These are phyloP conservation scores for Neodon shergylaensis DNA, from an alignment of 2,113 vertebrate genomes.

Conservation along the genomic window DNA sequence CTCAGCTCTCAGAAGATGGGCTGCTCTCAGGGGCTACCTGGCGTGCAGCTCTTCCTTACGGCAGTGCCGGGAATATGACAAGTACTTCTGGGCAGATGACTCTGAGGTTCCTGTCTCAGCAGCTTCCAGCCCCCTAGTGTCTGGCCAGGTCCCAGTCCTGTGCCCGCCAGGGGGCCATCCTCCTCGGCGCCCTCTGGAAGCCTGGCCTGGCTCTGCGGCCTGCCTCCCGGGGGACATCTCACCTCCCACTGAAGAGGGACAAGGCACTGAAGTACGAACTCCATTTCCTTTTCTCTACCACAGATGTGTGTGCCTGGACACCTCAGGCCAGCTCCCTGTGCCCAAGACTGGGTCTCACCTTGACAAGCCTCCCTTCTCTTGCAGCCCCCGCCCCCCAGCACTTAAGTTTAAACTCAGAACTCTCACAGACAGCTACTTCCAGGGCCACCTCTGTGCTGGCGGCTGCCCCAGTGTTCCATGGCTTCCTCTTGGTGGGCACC, in stretches of 20 bases:
- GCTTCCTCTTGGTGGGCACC: background rate
- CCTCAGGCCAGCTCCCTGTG: background rate
- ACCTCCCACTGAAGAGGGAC: accelerated
- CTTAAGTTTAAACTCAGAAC: background rate
- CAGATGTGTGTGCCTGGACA: accelerated
- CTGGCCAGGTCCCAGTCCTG: background rate
- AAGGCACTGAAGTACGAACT: accelerated
- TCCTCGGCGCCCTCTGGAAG: accelerated
- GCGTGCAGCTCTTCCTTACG: too few relatives aligned
- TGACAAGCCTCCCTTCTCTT: background rate
- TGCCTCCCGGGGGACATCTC: accelerated
- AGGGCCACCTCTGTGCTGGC: too few relatives aligned
- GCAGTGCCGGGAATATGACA: background rate
- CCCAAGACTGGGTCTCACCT: background rate
- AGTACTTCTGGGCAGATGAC: background rate
- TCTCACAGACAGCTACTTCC: background rate
- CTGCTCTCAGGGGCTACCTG: background rate
- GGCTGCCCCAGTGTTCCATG: accelerated
- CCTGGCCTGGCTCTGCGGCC: accelerated
- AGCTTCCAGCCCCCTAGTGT: background rate
- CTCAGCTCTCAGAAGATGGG: background rate
- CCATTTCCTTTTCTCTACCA: accelerated
- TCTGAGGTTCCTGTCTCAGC: accelerated
- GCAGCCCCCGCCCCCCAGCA: too few relatives aligned
- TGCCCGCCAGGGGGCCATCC: background rate